phyloP scores from a whole-genome alignment of 1,140 invertebrate genomes.

The Scaptomyza graminum region DNA sequence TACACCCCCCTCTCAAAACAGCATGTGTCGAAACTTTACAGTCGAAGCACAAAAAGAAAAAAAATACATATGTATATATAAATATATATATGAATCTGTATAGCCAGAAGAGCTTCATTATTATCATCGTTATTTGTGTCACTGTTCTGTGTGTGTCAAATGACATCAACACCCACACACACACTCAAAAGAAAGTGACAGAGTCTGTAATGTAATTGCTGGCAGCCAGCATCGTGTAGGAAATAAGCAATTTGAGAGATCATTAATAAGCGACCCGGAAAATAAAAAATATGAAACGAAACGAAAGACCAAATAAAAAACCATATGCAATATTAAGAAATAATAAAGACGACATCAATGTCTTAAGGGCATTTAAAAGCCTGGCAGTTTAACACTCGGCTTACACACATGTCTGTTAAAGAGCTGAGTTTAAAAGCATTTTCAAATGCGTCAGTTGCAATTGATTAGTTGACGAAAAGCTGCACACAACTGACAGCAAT shows the following conservation, averaged over 20 bases:
- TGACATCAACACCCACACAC: slow-evolving; percentile 33
- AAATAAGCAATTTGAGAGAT: slow-evolving; percentile 83
- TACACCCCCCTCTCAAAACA: not conserved
- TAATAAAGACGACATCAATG: slow-evolving; percentile 76
- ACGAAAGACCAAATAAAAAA: slow-evolving; percentile 6
- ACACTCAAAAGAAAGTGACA: slow-evolving; percentile 21
- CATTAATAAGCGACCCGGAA: slow-evolving; percentile 72
- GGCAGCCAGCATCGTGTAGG: slow-evolving; percentile 72
- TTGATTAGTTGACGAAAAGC: slow-evolving; percentile 53
- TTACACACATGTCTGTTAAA: slow-evolving; percentile 8
- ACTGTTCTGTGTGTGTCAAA: slow-evolving; percentile 50
- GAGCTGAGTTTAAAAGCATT: slow-evolving; percentile 21
- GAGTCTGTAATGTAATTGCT: slow-evolving; percentile 68
- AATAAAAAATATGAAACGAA: slow-evolving; percentile 32
- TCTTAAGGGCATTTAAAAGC: slow-evolving; percentile 67
- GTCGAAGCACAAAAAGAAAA: slow-evolving; percentile 28
- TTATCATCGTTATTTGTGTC: slow-evolving; percentile 53
- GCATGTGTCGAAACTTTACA: slow-evolving; percentile 59
- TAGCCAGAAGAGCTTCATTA: slow-evolving; percentile 57
- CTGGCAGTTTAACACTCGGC: slow-evolving; percentile 31
- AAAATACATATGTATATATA: slow-evolving; percentile 5
- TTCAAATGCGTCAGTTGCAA: slow-evolving; percentile 43
- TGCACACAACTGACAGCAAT: slow-evolving; percentile 52
- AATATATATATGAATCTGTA: not conserved
- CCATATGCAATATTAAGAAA: slow-evolving; percentile 46